Evolutionary conservation across 1,140 invertebrate species (phyloP).

Genomic region (Lasioglossum albipes): DNA sequence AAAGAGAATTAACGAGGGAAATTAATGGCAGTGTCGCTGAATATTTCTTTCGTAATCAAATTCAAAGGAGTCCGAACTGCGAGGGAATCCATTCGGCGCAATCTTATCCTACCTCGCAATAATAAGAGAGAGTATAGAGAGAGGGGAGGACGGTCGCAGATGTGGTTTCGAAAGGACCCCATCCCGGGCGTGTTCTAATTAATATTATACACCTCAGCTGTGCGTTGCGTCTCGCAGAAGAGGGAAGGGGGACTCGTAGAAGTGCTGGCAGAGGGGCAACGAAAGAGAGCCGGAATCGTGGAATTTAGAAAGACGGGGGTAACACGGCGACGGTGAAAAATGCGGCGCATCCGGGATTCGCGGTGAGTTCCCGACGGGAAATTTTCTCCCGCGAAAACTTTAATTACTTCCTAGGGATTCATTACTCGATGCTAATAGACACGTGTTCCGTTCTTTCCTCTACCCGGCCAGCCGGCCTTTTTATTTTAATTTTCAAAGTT

Average conservation of each 20-base stretch:
- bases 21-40: background rate
- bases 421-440: slow-evolving; percentile 76
- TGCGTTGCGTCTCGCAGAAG: background rate
- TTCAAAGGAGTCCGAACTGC: background rate
- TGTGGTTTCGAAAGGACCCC: slow-evolving; percentile 7
- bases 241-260: background rate
- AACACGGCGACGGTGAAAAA: slow-evolving; percentile 68
- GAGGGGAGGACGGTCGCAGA: background rate
- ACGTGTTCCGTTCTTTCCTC: slow-evolving; percentile 58
- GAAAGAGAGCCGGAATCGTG: slow-evolving; percentile 49
- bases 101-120: background rate
- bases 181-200: slow-evolving; percentile 20
- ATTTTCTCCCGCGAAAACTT: slow-evolving; percentile 71
- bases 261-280: slow-evolving; percentile 21
- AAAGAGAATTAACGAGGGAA: background rate
- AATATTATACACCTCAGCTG: slow-evolving; percentile 35
- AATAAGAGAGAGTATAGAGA: background rate
- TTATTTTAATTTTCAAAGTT: slow-evolving; percentile 66
- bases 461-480: background rate
- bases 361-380: slow-evolving; percentile 47
- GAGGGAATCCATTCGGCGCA: background rate
- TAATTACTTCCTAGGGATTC: slow-evolving; percentile 75
- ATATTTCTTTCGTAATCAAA: background rate
- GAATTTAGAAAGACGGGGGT: slow-evolving; percentile 50
- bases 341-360: slow-evolving; percentile 57